Percentiles rank a stretch among this genome's conserved stretches.
phyloP scores from a whole-genome alignment of 2,888 invertebrate genomes.

The Nemapogon koenigi region DNA sequence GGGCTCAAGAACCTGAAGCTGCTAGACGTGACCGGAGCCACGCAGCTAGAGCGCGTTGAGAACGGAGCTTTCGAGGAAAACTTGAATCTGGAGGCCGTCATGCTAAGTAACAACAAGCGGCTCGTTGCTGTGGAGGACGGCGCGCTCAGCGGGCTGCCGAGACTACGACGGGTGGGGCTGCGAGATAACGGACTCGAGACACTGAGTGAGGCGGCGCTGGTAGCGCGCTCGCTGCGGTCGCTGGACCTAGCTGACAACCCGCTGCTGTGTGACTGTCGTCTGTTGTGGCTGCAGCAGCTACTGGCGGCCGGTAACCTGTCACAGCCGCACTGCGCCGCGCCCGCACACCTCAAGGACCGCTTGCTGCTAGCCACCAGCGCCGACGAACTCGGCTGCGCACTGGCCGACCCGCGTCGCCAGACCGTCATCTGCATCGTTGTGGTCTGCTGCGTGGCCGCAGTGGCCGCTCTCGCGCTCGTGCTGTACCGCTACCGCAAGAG shows the following conservation, averaged over 20 bases:
- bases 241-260: constrained; percentile 85
- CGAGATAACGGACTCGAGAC: constrained; percentile 80
- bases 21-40: constrained; percentile 80
- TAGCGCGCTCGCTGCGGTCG: constrained; percentile 78
- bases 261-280: constrained; percentile 79
- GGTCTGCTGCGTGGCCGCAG: constrained; percentile 74
- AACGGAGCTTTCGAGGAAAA: constrained; percentile 82
- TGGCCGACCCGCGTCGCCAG: constrained; percentile 79
- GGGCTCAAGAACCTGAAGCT: constrained; percentile 79
- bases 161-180: constrained; percentile 76
- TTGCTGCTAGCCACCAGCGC: constrained; percentile 72
- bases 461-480: constrained; percentile 75
- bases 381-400: constrained; percentile 82
- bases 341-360: constrained; percentile 74
- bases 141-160: constrained; percentile 78
- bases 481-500: constrained; percentile 81
- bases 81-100: constrained; percentile 79
- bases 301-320: constrained; percentile 73
- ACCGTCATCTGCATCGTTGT: constrained; percentile 80
- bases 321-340: constrained; percentile 76
- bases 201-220: constrained; percentile 79
- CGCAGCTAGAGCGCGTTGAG: constrained; percentile 73
- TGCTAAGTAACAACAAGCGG: constrained; percentile 79
- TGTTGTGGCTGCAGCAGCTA: constrained; percentile 80
- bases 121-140: constrained; percentile 77